Evolutionary conservation across 2,888 invertebrate species (phyloP), one percentile per base, ranked within the genome.

Genomic region (Odiellus spinosus): DNA sequence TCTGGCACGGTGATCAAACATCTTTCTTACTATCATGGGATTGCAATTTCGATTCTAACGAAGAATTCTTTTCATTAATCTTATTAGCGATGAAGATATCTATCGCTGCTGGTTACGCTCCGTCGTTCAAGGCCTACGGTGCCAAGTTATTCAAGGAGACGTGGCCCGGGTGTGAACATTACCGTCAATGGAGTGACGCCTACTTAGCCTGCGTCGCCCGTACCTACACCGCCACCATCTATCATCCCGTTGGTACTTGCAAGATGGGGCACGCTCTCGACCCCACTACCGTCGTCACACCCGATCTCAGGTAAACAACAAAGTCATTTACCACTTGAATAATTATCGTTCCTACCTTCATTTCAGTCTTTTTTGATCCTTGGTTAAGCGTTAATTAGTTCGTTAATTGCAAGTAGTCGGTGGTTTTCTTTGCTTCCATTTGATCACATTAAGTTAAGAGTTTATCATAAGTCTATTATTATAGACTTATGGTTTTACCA

Each of bases 101-200:
- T 0, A 72, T 85, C 62, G 78, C 79, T 58, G 76, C 86, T 3
- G 78, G 80, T 48, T 76, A 82, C 56, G 78, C 82, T 0, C 73
- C 76, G 48, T 79, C 82, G 0, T 86, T 86, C 61, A 76, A 77
- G 58, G 82, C 82, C 60, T 85, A 84, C 57, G 81, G 80, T 2
- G 80, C 83, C 0, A 73, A 80, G 44, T 58, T 85, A 0, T 81
- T 84, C 63, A 74, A 74, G 55, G 76, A 77, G 43, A 78, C 81
- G 2, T 69, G 86, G 56, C 86, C 86, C 0, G 83, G 81, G 47
- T 87, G 86, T 59, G 76, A 75, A 55, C 38, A 47, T 4, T 56
- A 53, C 32, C 34, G 40, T 11, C 51, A 49, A 40, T 50, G 52
- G 47, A 51, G 51, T 39, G 58, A 58, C 44, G 57, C 57, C 35